These are phyloP conservation scores for Cancer borealis DNA, from an alignment of 2,888 invertebrate species.

Conservation along the genomic window DNA sequence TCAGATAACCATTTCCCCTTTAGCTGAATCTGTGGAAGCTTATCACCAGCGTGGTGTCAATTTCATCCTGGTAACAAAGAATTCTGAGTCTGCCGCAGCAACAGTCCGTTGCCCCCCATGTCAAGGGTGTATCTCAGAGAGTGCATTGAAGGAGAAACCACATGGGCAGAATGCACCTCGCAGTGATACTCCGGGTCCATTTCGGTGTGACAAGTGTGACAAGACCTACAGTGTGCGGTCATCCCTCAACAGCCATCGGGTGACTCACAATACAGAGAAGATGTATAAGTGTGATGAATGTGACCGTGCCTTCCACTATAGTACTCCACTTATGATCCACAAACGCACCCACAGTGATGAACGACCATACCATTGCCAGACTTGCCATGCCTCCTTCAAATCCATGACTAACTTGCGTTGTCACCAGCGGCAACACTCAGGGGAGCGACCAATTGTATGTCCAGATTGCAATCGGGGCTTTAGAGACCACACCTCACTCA, in stretches of 20 bases:
- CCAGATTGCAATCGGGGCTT: slow-evolving; percentile 62
- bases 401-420: slow-evolving; percentile 62
- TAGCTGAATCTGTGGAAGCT: slow-evolving; percentile 56
- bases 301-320: slow-evolving; percentile 70
- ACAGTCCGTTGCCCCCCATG: not conserved
- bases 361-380: slow-evolving; percentile 65
- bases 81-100: slow-evolving; percentile 39
- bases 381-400: slow-evolving; percentile 61
- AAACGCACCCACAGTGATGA: slow-evolving; percentile 70
- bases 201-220: slow-evolving; percentile 71
- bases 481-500: slow-evolving; percentile 64
- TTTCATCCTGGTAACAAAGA: slow-evolving; percentile 60
- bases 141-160: not conserved
- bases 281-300: slow-evolving; percentile 72
- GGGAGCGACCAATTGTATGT: slow-evolving; percentile 62
- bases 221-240: slow-evolving; percentile 69
- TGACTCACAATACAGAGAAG: slow-evolving; percentile 68
- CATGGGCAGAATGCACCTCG: slow-evolving; percentile 60
- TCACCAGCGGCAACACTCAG: slow-evolving; percentile 65
- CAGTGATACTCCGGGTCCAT: slow-evolving; percentile 63
- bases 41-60: slow-evolving; percentile 59
- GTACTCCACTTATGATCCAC: slow-evolving; percentile 69
- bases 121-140: not conserved
- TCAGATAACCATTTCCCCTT: slow-evolving; percentile 61
- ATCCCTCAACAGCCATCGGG: slow-evolving; percentile 68